Evolutionary conservation across 2,888 invertebrate genomes (phyloP), one percentile per base, ranked within the genome.

Genomic region (Globia sparganii): DNA sequence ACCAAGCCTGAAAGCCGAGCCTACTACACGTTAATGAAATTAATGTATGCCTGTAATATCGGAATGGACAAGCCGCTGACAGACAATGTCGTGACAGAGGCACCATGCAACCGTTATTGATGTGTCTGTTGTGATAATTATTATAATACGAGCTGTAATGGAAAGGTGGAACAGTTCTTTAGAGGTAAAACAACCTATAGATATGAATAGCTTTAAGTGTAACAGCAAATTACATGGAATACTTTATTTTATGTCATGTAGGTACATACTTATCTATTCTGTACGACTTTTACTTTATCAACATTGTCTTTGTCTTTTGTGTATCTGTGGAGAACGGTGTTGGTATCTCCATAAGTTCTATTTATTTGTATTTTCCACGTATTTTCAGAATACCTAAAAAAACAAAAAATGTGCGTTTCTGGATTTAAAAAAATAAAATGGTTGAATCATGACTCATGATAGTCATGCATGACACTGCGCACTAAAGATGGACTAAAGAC

Each of bases 1-100:
- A 91, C 94, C 93, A 90, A 88, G 90, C 93, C 92, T 88, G 86
- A 81, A 90, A 88, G 92, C 93, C 94, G 93, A 94, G 94, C 95
- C 95, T 94, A 92, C 88, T 78, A 85, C 90, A 89, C 90, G 91
- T 90, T 93, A 93, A 93, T 93, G 89, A 91, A 91, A 91, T 91
- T 89, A 90, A 77, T 80, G 75, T 83, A 65, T 80, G 74, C 59
- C 75, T 82, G 75, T 83, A 82, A 84, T 80, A 80, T 79, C 49
- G 81, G 78, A 84, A 83, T 80, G 81, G 81, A 84, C 72, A 67
- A 71, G 68, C 66, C 75, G 85, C 61, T 81, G 84, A 79, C 82
- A 84, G 84, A 73, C 80, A 77, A 75, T 88, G 80, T 77, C 86
- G 88, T 88, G 88, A 74, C 78, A 66, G 64, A 72, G 58, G 59